Percentiles rank a stretch among this genome's conserved stretches.
Conservation (phyloP, 1,140 invertebrate species). For the Papilio polytes region DNA sequence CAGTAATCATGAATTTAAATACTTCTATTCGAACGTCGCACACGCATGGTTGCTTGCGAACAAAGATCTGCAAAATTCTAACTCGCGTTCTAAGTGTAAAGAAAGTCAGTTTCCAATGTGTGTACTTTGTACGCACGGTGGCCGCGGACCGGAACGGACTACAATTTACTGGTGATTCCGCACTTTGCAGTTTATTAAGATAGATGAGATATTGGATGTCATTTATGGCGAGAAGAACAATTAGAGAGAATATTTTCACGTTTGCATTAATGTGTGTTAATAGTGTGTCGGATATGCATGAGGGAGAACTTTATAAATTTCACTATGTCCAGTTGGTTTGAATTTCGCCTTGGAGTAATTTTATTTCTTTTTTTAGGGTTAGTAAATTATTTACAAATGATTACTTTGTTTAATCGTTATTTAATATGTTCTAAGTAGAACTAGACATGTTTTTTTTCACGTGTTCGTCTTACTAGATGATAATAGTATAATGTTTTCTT, state of each 20-base stretch:
- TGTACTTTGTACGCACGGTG: conserved; percentile 55
- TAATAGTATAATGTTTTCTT: not conserved
- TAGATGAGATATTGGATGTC: conserved; percentile 16
- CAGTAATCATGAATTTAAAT: conserved; percentile 44
- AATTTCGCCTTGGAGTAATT: not conserved
- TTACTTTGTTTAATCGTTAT: not conserved
- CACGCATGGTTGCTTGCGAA: conserved; percentile 63
- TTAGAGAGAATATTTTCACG: conserved; percentile 11
- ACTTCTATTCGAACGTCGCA: conserved; percentile 45
- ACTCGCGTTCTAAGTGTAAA: conserved; percentile 73
- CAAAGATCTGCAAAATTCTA: conserved; percentile 71
- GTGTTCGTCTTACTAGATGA: not conserved
- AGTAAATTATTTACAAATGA: not conserved
- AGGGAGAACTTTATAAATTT: not conserved
- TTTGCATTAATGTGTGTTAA: not conserved
- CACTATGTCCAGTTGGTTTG: not conserved
- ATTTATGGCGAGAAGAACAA: conserved; percentile 1
- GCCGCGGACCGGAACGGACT: conserved; percentile 59
- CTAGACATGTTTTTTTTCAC: not conserved
- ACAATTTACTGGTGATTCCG: conserved; percentile 28
- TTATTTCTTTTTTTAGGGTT: not conserved
- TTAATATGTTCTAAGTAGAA: not conserved
- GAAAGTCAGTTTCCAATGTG: conserved; percentile 79
- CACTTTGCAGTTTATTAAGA: conserved; percentile 33
- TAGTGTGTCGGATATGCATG: conserved; percentile 3